These are phyloP conservation scores for Grantiella picta DNA, from an alignment of 2,113 vertebrate genomes.

Conservation along the genomic window DNA sequence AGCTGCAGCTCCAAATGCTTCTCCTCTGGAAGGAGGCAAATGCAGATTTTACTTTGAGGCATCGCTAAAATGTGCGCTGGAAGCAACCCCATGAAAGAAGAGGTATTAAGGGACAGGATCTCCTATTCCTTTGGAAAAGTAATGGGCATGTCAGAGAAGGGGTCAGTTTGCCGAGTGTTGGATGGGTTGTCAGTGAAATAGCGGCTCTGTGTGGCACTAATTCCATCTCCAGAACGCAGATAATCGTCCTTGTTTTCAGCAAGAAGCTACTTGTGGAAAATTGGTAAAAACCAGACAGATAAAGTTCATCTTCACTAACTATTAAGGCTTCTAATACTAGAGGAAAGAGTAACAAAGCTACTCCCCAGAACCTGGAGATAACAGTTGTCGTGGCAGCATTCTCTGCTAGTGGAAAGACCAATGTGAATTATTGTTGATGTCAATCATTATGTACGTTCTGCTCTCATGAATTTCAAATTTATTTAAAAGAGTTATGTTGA, in stretches of 20 bases:
- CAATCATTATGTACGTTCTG: constrained; percentile 9
- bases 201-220: not conserved
- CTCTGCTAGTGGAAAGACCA: not conserved
- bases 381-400: not conserved
- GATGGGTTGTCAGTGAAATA: not conserved
- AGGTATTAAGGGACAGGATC: not conserved
- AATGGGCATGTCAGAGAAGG: not conserved
- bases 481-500: not conserved
- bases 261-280: not conserved
- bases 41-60: not conserved
- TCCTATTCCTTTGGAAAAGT: not conserved
- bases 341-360: not conserved
- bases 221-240: not conserved
- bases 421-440: constrained; percentile 5
- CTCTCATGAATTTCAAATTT: constrained; percentile 50
- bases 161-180: not conserved
- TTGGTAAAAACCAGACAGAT: not conserved
- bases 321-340: not conserved
- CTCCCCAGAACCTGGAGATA: not conserved
- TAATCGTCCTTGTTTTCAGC: not conserved
- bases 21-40: not conserved
- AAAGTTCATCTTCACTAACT: not conserved
- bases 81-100: not conserved
- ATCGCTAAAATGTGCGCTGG: not conserved
- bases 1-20: not conserved